These are phyloP conservation scores for Drosophila anomalata DNA, from an alignment of 2,888 invertebrate species.

Conservation along the genomic window DNA sequence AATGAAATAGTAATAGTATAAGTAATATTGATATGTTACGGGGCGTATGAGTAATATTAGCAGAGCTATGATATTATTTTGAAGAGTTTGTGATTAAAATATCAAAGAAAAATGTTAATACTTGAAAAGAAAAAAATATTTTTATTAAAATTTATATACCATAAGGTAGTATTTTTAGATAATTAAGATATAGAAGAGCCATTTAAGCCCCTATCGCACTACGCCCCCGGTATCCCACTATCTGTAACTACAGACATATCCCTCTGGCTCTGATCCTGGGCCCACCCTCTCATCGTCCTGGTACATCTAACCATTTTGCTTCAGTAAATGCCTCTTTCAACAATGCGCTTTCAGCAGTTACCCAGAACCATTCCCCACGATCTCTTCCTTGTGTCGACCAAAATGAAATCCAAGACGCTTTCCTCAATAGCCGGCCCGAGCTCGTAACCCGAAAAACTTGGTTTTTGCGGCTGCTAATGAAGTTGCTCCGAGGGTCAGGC, in stretches of 20 bases:
- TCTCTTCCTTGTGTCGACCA: conserved; percentile 47
- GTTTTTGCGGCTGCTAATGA: conserved; percentile 54
- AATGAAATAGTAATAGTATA: too few relatives aligned
- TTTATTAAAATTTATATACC: too few relatives aligned
- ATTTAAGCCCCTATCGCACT: too few relatives aligned
- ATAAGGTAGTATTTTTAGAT: too few relatives aligned
- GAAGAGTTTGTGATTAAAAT: too few relatives aligned
- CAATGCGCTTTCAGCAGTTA: conserved; percentile 18
- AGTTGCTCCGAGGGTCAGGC: conserved; percentile 56
- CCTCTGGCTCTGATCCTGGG: neutral
- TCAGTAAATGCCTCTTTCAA: conserved; percentile 38
- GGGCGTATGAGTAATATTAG: too few relatives aligned
- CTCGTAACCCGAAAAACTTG: conserved; percentile 2
- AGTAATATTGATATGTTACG: too few relatives aligned
- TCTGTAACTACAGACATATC: conserved; percentile 36
- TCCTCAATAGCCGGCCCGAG: conserved; percentile 29
- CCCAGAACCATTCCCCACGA: conserved; percentile 1
- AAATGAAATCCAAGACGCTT: conserved; percentile 57
- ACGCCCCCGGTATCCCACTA: neutral
- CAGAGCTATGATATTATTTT: too few relatives aligned
- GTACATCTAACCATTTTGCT: conserved; percentile 34
- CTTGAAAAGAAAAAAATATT: too few relatives aligned
- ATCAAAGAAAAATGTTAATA: too few relatives aligned
- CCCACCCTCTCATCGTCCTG: conserved; percentile 10
- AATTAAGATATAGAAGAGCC: too few relatives aligned